Conservation (phyloP, 2,113 vertebrate genomes). For the Monopterus albus region DNA sequence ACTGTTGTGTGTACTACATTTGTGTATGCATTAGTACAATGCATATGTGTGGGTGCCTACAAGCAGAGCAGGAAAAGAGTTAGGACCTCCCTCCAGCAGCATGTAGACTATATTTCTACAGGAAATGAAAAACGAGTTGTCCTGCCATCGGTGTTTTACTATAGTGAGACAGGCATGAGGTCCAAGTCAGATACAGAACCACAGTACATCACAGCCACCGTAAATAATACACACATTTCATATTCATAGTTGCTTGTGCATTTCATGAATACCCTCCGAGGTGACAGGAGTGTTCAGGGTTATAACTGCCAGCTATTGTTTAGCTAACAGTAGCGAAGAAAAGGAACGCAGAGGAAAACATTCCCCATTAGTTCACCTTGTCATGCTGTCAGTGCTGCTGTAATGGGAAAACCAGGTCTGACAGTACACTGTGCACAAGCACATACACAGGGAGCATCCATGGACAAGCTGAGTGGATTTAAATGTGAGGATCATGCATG, state of each 20-base stretch:
- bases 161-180: conserved; percentile 33
- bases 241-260: conserved; percentile 46
- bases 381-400: conserved; percentile 13
- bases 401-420: conserved; percentile 17
- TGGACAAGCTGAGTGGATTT: background rate
- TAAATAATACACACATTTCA: conserved; percentile 59
- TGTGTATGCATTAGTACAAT: conserved; percentile 16
- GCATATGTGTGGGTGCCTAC: conserved; percentile 1
- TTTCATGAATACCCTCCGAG: conserved; percentile 46
- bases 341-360: conserved; percentile 8
- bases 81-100: conserved; percentile 22
- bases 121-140: conserved; percentile 55
- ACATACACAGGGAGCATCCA: background rate
- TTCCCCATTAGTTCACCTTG: conserved; percentile 12
- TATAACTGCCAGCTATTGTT: conserved; percentile 52
- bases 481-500: background rate
- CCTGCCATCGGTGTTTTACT: conserved; percentile 57
- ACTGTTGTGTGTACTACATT: background rate
- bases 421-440: background rate
- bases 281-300: conserved; percentile 34
- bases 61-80: conserved; percentile 22
- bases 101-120: conserved; percentile 33
- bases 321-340: conserved; percentile 1
- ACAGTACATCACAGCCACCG: conserved; percentile 46
- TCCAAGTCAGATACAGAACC: conserved; percentile 44